phyloP scores from a whole-genome alignment of 2,113 vertebrate genomes.

The Calonectris borealis region DNA sequence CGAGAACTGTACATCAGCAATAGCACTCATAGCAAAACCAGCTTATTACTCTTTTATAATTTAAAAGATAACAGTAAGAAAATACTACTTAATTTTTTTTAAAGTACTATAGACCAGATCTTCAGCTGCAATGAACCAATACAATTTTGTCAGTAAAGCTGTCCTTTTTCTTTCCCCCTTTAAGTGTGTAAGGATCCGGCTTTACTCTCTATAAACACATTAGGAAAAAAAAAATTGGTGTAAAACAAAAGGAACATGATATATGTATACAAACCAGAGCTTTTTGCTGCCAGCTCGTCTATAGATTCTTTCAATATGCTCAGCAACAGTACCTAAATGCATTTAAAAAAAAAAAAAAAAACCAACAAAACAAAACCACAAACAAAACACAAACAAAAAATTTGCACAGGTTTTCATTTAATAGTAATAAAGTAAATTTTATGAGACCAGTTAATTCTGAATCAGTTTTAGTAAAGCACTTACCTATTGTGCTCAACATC shows the following conservation, averaged over 20 bases:
- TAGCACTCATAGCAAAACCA: background rate
- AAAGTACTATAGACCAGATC: background rate
- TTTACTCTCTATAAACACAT: background rate
- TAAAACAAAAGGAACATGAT: background rate
- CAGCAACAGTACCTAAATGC: conserved; percentile 82
- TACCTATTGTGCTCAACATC: background rate
- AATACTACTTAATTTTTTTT: background rate
- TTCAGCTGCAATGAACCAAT: background rate
- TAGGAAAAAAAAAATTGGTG: background rate
- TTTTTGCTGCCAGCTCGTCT: conserved; percentile 93
- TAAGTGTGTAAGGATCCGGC: background rate
- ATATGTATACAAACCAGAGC: conserved; percentile 88
- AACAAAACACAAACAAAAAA: background rate
- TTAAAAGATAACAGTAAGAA: background rate
- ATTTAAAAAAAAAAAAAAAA: background rate
- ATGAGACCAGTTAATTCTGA: background rate
- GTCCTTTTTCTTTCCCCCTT: background rate
- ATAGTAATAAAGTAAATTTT: background rate
- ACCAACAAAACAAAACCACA: background rate
- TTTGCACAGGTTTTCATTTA: background rate
- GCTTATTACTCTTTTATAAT: background rate
- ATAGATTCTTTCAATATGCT: conserved; percentile 94
- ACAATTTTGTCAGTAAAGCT: background rate
- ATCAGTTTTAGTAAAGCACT: background rate
- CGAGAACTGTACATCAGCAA: background rate